Percentiles rank a stretch among this genome's conserved stretches.
phyloP scores from a whole-genome alignment of 37 sponge, comb jelly and placozoan genomes.

The Cliona cf. orientalis region DNA sequence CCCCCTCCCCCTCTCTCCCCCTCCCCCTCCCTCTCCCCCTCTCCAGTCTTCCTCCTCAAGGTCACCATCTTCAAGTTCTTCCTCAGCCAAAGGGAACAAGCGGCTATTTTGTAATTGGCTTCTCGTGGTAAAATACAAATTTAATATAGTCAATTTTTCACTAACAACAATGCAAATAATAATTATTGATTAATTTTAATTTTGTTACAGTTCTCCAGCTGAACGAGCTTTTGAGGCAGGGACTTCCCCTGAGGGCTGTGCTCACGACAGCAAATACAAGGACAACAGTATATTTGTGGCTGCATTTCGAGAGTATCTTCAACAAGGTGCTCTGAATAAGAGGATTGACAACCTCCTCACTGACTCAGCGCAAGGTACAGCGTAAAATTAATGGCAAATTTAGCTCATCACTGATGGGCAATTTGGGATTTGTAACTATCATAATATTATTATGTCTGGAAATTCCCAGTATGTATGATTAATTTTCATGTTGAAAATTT shows the following conservation, averaged over 20 bases:
- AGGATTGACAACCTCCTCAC: constrained; percentile 55
- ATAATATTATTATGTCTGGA: too few species aligned
- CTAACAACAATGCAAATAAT: too few species aligned
- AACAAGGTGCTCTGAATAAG: constrained; percentile 44
- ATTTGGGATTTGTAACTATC: too few species aligned
- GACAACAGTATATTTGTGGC: constrained; percentile 82
- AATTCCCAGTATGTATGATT: too few species aligned
- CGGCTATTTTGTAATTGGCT: constrained; percentile 59
- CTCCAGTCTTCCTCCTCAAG: neutral
- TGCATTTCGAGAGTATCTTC: constrained; percentile 61
- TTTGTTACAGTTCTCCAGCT: constrained; percentile 68
- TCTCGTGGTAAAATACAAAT: constrained; percentile 58
- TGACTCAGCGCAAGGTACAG: constrained; percentile 45
- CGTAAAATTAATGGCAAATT: too few species aligned
- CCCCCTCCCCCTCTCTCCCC: neutral
- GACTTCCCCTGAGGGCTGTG: neutral
- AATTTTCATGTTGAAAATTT: too few species aligned
- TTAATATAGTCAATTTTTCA: too few species aligned
- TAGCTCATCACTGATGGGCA: too few species aligned
- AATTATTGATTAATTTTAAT: too few species aligned
- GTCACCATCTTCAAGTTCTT: neutral
- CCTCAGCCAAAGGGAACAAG: constrained; percentile 14
- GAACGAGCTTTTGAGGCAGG: constrained; percentile 73
- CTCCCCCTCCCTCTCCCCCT: neutral
- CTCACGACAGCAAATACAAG: constrained; percentile 7